Evolutionary conservation across 2,797 vertebrate species (phyloP), one percentile per base, ranked within the genome.

Genomic region (Harpagifer antarcticus): DNA sequence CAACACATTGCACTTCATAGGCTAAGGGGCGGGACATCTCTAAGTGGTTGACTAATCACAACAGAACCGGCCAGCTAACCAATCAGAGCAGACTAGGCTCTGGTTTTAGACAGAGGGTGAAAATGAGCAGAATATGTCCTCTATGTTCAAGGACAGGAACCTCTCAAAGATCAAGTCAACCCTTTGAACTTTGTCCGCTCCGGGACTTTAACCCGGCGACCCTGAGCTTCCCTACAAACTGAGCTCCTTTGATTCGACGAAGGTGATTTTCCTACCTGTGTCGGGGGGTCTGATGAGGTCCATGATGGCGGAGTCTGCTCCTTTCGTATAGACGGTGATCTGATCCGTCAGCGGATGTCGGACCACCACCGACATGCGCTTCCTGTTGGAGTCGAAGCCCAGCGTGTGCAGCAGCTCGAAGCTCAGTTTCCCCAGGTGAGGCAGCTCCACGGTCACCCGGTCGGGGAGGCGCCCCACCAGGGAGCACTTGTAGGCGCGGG

Each of bases 291-390:
- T 94, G 89, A 99, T 95, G 78, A 99, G 96, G 81, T 98, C 97
- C 97, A 99, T 97, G 88, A 99, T 93, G 82, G 92, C 96, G 0
- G 97, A 98, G 94, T 99, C 98, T 0, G 98, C 98, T 72, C 98
- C 98, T 93, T 99, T 99, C 72, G 97, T 98, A 92, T 99, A 99
- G 76, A 99, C 97, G 0, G 94, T 96, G 92, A 99, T 97, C 91
- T 99, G 96, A 47, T 97, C 95, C 0, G 97, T 99, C 68, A 99
- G 95, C 0, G 98, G 97, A 88, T 99, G 96, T 9, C 96, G 91
- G 27, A 99, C 96, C 75, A 99, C 97, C 86, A 99, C 97, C 0
- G 98, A 99, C 98, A 99, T 99, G 72, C 98, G 95, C 81, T 99
- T 98, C 82, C 98, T 95, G 73, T 95, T 74, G 31, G 98, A 96